Evolutionary conservation across 2,888 invertebrate species (phyloP), one percentile per base, ranked within the genome.

Genomic region (Crocallis elinguaria): DNA sequence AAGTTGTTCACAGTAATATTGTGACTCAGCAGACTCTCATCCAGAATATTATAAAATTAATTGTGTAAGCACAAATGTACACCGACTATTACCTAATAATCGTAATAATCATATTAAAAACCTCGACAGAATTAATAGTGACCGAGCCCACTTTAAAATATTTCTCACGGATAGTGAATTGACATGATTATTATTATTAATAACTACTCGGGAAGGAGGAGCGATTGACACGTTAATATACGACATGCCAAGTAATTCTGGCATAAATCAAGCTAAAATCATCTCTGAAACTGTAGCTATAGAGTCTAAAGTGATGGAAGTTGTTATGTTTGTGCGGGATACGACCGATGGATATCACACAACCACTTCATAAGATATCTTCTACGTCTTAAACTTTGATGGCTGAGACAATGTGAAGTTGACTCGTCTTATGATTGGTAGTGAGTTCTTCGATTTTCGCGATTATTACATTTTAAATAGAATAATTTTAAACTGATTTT

Each of bases 101-200:
- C 77, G 74, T 78, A 79, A 82, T 80, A 52, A 45, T 51, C 79
- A 79, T 81, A 79, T 82, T 79, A 79, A 82, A 78, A 79, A 77
- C 81, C 74, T 75, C 71, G 54, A 67, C 75, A 70, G 86, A 84
- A 88, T 86, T 86, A 86, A 85, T 84, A 86, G 82, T 84, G 83
- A 78, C 82, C 70, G 66, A 30, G 65, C 71, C 75, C 77, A 74
- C 75, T 77, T 79, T 77, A 75, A 82, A 81, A 85, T 80, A 82
- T 84, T 88, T 90, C 89, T 89, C 89, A 90, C 88, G 89, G 78
- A 66, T 63, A 61, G 56, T 54, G 64, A 77, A 85, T 84, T 86
- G 88, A 88, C 88, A 85, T 82, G 83, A 84, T 88, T 88, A 88
- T 87, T 88, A 84, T 88, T 88, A 88, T 87, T 88, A 87, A 86